Percentiles rank a stretch among this genome's conserved stretches.
These are phyloP conservation scores for Clinocottus analis DNA, from an alignment of 2,113 vertebrate genomes.

Conservation along the genomic window DNA sequence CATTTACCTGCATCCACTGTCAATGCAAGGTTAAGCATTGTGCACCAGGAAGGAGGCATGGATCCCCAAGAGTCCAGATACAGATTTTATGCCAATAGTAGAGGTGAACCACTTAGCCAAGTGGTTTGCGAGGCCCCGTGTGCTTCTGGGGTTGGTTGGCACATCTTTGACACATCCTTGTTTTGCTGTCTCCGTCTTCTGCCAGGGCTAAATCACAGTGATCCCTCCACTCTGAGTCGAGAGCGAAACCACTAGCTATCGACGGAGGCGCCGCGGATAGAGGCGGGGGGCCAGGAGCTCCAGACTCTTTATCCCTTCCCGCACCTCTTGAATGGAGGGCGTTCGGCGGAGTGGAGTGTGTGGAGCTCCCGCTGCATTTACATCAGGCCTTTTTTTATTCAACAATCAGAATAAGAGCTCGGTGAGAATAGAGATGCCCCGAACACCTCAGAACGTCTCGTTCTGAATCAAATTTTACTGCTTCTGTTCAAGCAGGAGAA, in stretches of 20 bases:
- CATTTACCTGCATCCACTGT: neutral
- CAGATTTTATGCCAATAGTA: neutral
- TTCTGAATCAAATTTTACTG: neutral
- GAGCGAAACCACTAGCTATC: slow-evolving; percentile 43
- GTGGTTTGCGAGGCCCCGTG: neutral
- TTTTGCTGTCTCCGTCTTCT: slow-evolving; percentile 2
- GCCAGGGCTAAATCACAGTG: slow-evolving; percentile 41
- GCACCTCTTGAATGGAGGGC: slow-evolving; percentile 34
- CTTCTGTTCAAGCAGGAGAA: neutral
- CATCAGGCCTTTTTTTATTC: slow-evolving; percentile 13
- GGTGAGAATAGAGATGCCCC: slow-evolving; percentile 1
- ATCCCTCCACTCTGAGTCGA: slow-evolving; percentile 43
- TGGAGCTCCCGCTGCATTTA: slow-evolving; percentile 18
- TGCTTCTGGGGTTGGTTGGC: neutral
- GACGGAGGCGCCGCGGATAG: neutral
- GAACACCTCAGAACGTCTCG: neutral
- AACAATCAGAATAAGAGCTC: slow-evolving; percentile 15
- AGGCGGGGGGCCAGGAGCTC: slow-evolving; percentile 16
- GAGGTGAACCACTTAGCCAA: neutral
- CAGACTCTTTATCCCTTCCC: neutral
- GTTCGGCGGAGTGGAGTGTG: slow-evolving; percentile 34
- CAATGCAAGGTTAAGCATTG: neutral
- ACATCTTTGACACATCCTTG: neutral
- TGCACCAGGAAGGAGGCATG: neutral
- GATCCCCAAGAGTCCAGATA: neutral